A percentile compares a stretch with the other conserved stretches of the same genome.
Evolutionary conservation across 2,888 invertebrate genomes (phyloP).

Genomic region (Dolichopus griseipennis): DNA sequence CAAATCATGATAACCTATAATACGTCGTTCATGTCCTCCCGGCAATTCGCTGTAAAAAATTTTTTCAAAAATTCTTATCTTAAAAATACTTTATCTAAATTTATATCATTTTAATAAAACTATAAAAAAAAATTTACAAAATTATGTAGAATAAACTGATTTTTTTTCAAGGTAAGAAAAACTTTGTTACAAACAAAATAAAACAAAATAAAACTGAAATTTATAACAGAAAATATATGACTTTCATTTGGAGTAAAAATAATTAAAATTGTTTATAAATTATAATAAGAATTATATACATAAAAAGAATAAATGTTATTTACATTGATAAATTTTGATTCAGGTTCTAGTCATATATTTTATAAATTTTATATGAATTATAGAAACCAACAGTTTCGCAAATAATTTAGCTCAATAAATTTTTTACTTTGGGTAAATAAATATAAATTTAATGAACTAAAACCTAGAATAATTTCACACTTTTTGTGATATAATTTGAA

Average conservation of each 20-base stretch:
- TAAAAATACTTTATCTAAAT: background rate
- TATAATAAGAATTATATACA: too few species aligned
- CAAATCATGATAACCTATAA: slow-evolving; percentile 84
- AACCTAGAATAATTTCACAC: background rate
- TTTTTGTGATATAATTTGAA: background rate
- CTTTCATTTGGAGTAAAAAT: too few species aligned
- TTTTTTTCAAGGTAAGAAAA: background rate
- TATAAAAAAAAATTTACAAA: background rate
- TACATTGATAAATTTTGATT: background rate
- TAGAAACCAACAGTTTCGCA: background rate
- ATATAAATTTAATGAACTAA: background rate
- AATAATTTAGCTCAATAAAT: background rate
- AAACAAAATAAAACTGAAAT: background rate
- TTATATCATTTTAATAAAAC: background rate
- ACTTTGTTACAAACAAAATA: background rate
- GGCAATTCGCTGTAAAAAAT: slow-evolving; percentile 51
- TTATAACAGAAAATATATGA: too few species aligned
- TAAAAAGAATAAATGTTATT: background rate
- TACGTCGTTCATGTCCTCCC: slow-evolving; percentile 63
- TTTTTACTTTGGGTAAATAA: background rate
- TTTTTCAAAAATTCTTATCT: background rate
- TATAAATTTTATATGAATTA: background rate
- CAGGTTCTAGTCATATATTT: too few species aligned
- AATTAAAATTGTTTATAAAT: background rate
- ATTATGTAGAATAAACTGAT: background rate